Evolutionary conservation across 2,113 vertebrate species (phyloP).

Genomic region (Rhinoptilus africanus): DNA sequence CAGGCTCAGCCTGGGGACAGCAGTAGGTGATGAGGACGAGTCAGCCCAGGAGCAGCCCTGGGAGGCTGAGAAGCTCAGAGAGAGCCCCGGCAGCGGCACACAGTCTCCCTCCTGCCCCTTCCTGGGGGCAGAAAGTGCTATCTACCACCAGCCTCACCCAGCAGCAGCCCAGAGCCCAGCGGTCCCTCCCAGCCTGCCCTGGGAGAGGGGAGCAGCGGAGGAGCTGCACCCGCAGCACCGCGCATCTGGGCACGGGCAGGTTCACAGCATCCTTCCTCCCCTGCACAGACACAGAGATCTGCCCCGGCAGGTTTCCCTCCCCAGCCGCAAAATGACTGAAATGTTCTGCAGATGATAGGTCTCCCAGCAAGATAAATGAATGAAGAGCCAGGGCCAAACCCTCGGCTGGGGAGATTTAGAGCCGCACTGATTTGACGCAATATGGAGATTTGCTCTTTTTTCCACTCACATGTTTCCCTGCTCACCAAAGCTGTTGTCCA

Average conservation of each 20-base stretch:
- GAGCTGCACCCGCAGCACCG: not conserved
- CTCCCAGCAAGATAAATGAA: conserved; percentile 28
- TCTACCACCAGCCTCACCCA: not conserved
- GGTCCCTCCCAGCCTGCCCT: accelerated
- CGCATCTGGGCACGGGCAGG: conserved; percentile 27
- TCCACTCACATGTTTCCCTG: not conserved
- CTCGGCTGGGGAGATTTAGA: not conserved
- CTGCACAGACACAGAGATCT: conserved; percentile 11
- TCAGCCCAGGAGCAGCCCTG: not conserved
- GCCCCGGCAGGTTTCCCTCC: conserved; percentile 25
- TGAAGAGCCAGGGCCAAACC: conserved; percentile 1
- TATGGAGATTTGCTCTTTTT: not conserved
- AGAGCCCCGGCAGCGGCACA: not conserved
- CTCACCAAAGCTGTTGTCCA: not conserved
- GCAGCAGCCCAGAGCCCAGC: not conserved
- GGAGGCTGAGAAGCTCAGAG: not conserved
- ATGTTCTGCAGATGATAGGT: conserved; percentile 5
- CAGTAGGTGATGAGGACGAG: not conserved
- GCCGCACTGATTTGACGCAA: not conserved
- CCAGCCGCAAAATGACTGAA: conserved; percentile 28
- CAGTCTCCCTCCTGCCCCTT: not conserved
- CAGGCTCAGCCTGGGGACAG: not conserved
- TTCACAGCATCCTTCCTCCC: not conserved
- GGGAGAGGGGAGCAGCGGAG: not conserved
- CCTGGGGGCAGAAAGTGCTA: not conserved